Base-by-base conservation (phyloP, 2,888 invertebrate species). In the Acrobasis consociella region DNA sequence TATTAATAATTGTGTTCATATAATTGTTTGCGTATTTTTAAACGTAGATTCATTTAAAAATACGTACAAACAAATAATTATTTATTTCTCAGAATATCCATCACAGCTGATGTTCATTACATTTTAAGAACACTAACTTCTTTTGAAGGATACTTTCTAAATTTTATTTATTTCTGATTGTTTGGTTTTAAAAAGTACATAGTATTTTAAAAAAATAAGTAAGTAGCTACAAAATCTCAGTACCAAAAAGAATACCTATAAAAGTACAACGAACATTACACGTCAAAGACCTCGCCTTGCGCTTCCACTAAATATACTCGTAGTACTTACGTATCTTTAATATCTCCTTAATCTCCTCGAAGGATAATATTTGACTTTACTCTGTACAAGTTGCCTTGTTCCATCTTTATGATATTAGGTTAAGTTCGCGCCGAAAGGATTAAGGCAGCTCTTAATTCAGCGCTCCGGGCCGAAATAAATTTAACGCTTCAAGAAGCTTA, bases 341-440 rank as follows among this genome's bases (percentile, higher is more conserved):
- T 87, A 90, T 80, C 89, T 85, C 77, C 75, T 82, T 87, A 90
- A 91, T 91, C 88, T 85, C 77, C 81, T 78, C 79, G 70, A 82
- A 85, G 85, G 86, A 89, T 91, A 89, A 90, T 88, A 90, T 90
- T 91, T 87, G 89, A 89, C 82, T 90, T 87, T 76, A 85, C 86
- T 86, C 87, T 79, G 85, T 89, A 90, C 86, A 90, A 90, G 89
- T 89, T 88, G 84, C 81, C 82, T 85, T 87, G 86, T 86, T 87
- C 84, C 88, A 82, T 87, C 89, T 92, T 91, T 91, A 91, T 88
- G 87, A 89, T 92, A 89, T 89, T 86, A 85, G 87, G 89, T 88
- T 90, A 88, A 90, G 83, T 91, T 90, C 84, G 82, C 86, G 86
- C 80, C 81, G 82, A 87, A 91, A 91, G 91, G 91, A 92, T 92